phyloP scores from a whole-genome alignment of 2,113 vertebrate genomes.

The Jacana jacana region DNA sequence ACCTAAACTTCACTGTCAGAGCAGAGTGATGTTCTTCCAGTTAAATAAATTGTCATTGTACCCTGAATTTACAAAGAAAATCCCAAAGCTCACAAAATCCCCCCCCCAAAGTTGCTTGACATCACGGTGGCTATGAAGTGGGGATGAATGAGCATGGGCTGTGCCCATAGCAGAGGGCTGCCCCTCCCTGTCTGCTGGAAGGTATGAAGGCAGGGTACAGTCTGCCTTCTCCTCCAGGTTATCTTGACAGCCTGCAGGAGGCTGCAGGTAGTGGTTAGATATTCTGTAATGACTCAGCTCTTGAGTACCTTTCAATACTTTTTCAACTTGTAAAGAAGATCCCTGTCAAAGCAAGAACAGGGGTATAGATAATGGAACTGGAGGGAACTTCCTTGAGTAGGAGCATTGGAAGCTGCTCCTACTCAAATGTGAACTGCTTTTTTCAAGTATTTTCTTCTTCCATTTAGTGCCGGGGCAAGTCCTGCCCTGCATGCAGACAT shows the following conservation, averaged over 20 bases:
- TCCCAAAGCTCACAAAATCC: not conserved
- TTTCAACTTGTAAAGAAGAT: not conserved
- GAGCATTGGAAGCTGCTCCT: not conserved
- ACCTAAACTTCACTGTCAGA: not conserved
- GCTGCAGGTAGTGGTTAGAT: not conserved
- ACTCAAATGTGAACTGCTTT: not conserved
- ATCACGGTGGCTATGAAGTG: rapidly evolving
- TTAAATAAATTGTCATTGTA: not conserved
- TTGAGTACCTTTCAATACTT: not conserved
- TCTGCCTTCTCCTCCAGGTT: not conserved
- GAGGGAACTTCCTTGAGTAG: too few relatives aligned
- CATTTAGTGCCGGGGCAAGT: not conserved
- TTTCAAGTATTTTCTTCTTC: not conserved
- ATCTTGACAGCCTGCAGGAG: not conserved
- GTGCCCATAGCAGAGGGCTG: rapidly evolving
- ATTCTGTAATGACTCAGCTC: not conserved
- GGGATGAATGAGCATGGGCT: not conserved
- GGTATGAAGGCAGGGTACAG: rapidly evolving
- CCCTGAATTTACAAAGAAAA: not conserved
- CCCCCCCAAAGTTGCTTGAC: not conserved
- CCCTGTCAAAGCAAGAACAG: not conserved
- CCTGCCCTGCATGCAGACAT: not conserved
- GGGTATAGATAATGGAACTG: not conserved
- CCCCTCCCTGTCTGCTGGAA: not conserved
- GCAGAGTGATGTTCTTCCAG: not conserved